Evolutionary conservation across 1,140 invertebrate species (phyloP).

Genomic region (Drosophila jambulina): DNA sequence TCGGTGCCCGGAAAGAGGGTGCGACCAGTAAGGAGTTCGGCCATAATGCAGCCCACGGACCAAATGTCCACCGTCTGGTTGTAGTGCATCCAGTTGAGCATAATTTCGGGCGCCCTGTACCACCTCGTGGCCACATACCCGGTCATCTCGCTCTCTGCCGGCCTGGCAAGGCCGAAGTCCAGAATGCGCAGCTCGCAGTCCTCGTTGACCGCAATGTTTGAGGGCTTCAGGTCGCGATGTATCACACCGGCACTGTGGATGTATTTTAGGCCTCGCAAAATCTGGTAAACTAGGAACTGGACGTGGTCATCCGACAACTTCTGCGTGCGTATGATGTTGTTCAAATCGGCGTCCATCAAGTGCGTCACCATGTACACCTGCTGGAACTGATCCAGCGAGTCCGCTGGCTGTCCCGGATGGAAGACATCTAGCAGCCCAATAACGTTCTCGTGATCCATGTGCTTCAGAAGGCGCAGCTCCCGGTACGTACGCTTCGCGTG

Average conservation of each 20-base stretch:
- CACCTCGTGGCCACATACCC: constrained; percentile 99
- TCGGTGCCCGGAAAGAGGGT: constrained; percentile 98
- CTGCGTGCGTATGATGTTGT: constrained; percentile 99
- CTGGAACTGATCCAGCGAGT: constrained; percentile 92
- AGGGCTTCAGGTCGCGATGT: constrained; percentile 99
- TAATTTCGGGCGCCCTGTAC: constrained; percentile 99
- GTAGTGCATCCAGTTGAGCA: constrained; percentile 99
- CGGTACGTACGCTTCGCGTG: constrained; percentile 99
- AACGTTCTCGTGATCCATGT: constrained; percentile 99
- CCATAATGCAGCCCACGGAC: constrained; percentile 99
- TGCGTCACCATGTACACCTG: constrained; percentile 98
- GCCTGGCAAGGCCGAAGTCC: constrained; percentile 98
- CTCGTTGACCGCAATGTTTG: constrained; percentile 99
- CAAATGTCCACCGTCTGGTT: constrained; percentile 99
- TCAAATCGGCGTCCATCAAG: constrained; percentile 99
- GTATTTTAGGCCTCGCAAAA: constrained; percentile 98
- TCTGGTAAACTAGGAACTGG: constrained; percentile 99
- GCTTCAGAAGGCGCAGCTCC: constrained; percentile 97
- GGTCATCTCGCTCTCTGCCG: constrained; percentile 99
- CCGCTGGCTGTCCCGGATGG: constrained; percentile 89
- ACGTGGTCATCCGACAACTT: constrained; percentile 99
- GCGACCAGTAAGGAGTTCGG: constrained; percentile 95
- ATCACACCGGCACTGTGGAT: constrained; percentile 99
- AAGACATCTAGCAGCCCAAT: constrained; percentile 97
- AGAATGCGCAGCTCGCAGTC: constrained; percentile 99